Evolutionary conservation across 2,113 vertebrate genomes (phyloP).

Genomic region (Brachypteracias leptosomus): DNA sequence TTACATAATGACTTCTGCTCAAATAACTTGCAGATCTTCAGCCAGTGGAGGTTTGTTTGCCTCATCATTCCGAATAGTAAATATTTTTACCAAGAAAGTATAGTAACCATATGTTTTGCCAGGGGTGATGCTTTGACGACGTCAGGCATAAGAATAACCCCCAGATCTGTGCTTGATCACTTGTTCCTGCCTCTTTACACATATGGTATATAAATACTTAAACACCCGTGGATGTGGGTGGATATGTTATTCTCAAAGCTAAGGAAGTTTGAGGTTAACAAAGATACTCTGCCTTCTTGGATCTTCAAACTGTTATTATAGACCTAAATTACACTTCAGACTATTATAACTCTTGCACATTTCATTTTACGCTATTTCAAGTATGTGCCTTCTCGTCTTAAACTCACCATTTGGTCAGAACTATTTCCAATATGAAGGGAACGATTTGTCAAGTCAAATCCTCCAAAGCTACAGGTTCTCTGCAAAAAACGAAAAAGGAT

Average conservation of each 20-base stretch:
- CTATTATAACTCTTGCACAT: not conserved
- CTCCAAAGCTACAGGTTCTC: conserved; percentile 98
- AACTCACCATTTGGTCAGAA: conserved; percentile 85
- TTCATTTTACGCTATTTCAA: conserved; percentile 30
- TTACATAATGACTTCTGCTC: not conserved
- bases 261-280: conserved; percentile 13
- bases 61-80: not conserved
- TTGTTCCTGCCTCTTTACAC: not conserved
- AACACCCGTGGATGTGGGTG: not conserved
- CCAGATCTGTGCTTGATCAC: not conserved
- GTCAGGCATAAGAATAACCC: not conserved
- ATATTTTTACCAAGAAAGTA: not conserved
- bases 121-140: not conserved
- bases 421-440: conserved; percentile 88
- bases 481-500: conserved; percentile 57
- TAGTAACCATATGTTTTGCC: not conserved
- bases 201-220: not conserved
- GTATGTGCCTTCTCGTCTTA: not conserved
- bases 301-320: conserved; percentile 27
- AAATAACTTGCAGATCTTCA: not conserved
- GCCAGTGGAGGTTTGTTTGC: not conserved
- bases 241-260: conserved; percentile 32
- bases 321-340: conserved; percentile 3
- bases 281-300: conserved; percentile 11
- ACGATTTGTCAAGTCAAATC: conserved; percentile 95